Base-by-base conservation (phyloP, 2,888 invertebrate species). In the Uropetala carovei region DNA sequence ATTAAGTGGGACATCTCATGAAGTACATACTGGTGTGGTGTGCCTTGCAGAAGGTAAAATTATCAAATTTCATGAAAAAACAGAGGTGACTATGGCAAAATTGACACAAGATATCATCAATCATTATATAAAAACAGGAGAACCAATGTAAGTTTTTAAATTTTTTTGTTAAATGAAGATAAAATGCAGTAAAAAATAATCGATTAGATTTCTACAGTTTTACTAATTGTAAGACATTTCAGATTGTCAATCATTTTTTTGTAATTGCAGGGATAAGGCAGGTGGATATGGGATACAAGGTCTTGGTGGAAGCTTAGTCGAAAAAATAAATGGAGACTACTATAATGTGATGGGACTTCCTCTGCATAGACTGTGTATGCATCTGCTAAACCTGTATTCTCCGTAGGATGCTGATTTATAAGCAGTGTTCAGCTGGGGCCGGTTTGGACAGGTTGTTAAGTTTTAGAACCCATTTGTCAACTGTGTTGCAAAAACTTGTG, bases 271-370 rank as follows among this genome's bases (percentile, higher is more conserved):
- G 95, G 98, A 97, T 94, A 98, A 98, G 95, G 99, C 99, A 10
- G 99, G 99, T n/a, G 97, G 97, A 0, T 99, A 99, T 95, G 99
- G 98, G 0, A 97, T 99, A 92, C 98, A 98, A 95, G 98, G 97
- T 0, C 94, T 97, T 0, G 99, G 98, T 10, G 98, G 98, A 0
- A 97, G 97, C n/a, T 96, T 99, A 92, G 96, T 99, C 82, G 96
- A 97, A 94, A 96, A 96, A 93, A 97, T 99, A 82, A 96, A 97
- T 64, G 99, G 98, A 0, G 98, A 99, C 94, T 98, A 97, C 95
- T 98, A 97, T 95, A 98, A 98, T 92, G 98, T 99, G 0, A 97
- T 98, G 94, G 99, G 99, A 0, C 95, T 99, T 93, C 99, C 99
- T 0, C 94, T 99, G 4, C 97, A 97, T 94, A 94, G 94, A 93